Base-by-base conservation (phyloP, 2,113 vertebrate species). In the Salvelinus namaycush region DNA sequence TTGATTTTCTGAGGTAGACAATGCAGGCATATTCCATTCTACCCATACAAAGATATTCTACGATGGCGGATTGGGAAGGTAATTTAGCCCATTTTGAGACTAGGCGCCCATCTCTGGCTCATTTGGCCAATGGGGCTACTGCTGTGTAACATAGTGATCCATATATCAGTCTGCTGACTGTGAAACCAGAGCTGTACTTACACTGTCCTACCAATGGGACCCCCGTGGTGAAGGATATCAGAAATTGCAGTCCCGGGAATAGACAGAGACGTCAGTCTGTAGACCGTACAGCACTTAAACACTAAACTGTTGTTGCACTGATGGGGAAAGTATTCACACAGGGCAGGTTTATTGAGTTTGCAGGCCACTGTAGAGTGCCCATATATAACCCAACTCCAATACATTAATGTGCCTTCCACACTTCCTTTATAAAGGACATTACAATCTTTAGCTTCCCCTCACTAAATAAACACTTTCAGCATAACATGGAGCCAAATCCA, bases 1-100 rank as follows among this genome's bases (percentile, higher is more conserved):
- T 91, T 75, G 90, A 93, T 93, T 93, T 93, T 92, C 87, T 93
- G 93, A 94, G 93, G 93, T 94, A 94, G 93, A 94, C 92, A 91
- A 93, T 93, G 92, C 87, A 90, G 91, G 86, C 88, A 88, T 91
- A 89, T 92, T 91, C 92, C 89, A 90, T 90, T 92, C 88, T 89
- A 89, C 89, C 77, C 67, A 88, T 80, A 89, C 87, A 87, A 88
- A 91, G 88, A 83, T 82, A 79, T 82, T 83, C 75, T 84, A 72
- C 88, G 78, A 59, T 68, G 60, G 68, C 20, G 31, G 68, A 57
- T 20, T 44, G 83, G 7, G 48, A 81, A 84, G 85, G 74, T 87
- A 87, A 91, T 90, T 90, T 88, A 86, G 85, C 87, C 87, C 85
- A 80, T 82, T 86, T 85, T 86, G 78, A 83, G 77, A 85, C 49